Conservation (phyloP, 1,140 invertebrate species). For the Drosophila littoralis region DNA sequence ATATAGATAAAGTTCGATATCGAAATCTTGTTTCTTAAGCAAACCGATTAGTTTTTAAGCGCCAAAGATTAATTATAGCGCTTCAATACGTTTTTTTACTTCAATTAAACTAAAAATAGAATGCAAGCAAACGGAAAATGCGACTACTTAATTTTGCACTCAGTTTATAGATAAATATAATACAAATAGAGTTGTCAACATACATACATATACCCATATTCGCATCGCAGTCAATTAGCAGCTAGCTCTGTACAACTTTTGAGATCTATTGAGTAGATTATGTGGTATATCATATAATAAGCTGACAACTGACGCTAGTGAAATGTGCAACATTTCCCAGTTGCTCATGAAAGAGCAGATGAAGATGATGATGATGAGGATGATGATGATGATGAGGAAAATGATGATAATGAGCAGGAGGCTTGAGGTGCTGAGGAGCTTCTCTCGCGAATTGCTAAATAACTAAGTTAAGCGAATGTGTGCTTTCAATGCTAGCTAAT, state of each 20-base stretch:
- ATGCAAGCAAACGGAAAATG: too few species aligned
- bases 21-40: too few species aligned
- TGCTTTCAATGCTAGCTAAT: slow-evolving; percentile 37
- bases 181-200: too few species aligned
- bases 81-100: too few species aligned
- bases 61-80: too few species aligned
- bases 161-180: too few species aligned
- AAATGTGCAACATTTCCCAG: slow-evolving; percentile 12
- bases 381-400: not conserved
- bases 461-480: slow-evolving; percentile 7
- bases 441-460: slow-evolving; percentile 18
- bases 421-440: slow-evolving; percentile 13
- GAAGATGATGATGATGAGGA: not conserved
- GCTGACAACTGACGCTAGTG: not conserved
- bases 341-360: not conserved
- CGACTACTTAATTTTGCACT: too few species aligned
- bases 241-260: not conserved
- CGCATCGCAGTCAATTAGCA: not conserved
- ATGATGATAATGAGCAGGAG: not conserved
- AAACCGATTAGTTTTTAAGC: too few species aligned
- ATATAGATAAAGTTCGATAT: too few species aligned
- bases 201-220: too few species aligned
- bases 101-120: too few species aligned
- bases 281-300: not conserved
- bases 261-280: not conserved